Conservation (phyloP, 2,888 invertebrate species). For the Scaptomyza cyrtandrae region DNA sequence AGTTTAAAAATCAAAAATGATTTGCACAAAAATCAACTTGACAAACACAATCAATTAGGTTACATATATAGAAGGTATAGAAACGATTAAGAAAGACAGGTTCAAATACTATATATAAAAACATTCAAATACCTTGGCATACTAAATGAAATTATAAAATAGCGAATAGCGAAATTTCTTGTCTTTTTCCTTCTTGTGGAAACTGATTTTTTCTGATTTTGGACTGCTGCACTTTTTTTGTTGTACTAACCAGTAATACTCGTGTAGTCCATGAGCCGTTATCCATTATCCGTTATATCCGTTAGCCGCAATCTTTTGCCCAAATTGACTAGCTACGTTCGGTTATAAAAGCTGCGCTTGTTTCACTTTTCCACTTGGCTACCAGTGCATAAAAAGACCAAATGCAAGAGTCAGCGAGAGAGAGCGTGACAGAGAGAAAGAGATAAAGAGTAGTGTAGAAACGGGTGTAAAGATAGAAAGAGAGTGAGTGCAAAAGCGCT, state of each 20-base stretch:
- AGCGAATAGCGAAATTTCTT: too few species aligned
- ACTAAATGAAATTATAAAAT: too few species aligned
- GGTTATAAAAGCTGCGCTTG: slow-evolving; percentile 62
- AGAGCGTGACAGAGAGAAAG: neutral
- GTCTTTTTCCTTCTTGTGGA: too few species aligned
- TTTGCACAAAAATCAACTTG: too few species aligned
- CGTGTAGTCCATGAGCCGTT: slow-evolving; percentile 13
- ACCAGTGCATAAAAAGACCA: slow-evolving; percentile 40
- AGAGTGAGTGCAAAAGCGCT: slow-evolving; percentile 14
- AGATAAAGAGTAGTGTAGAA: neutral
- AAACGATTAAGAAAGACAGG: too few species aligned
- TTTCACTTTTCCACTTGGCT: slow-evolving; percentile 68
- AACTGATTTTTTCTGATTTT: neutral
- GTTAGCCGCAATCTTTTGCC: slow-evolving; percentile 29
- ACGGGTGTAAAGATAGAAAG: neutral
- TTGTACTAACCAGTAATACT: slow-evolving; percentile 3
- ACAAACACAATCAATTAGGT: too few species aligned
- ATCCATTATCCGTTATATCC: slow-evolving; percentile 21
- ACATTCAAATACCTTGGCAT: too few species aligned
- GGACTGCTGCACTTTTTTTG: too few species aligned
- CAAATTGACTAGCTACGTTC: slow-evolving; percentile 53
- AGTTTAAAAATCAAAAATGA: too few species aligned
- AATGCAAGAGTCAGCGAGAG: neutral
- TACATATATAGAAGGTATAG: too few species aligned
- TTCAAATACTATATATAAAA: too few species aligned